These are phyloP conservation scores for Mythimna impura DNA, from an alignment of 2,888 invertebrate species.

Conservation along the genomic window DNA sequence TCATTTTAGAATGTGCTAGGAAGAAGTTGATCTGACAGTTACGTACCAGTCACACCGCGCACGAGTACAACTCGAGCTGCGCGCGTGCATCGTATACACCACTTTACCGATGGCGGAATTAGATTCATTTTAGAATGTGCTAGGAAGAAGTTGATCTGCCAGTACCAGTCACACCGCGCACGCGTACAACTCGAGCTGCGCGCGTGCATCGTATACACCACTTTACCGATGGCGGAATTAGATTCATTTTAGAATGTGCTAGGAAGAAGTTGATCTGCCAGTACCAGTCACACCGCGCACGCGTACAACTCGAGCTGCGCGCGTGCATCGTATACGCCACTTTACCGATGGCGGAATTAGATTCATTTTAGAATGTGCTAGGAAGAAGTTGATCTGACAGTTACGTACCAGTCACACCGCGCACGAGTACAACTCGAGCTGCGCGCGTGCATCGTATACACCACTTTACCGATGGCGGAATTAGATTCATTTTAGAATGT, in stretches of 20 bases:
- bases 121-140: background rate
- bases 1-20: background rate
- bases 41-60: background rate
- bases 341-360: constrained; percentile 82
- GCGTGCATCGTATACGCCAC: constrained; percentile 96
- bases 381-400: background rate
- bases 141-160: background rate
- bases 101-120: constrained; percentile 85
- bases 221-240: constrained; percentile 85
- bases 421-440: too few species aligned
- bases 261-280: background rate
- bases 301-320: constrained; percentile 99
- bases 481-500: background rate
- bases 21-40: background rate
- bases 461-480: constrained; percentile 89
- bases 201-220: constrained; percentile 96
- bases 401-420: background rate
- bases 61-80: too few species aligned
- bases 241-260: background rate
- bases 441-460: constrained; percentile 97
- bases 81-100: constrained; percentile 97
- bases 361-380: background rate
- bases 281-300: constrained; percentile 97
- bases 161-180: constrained; percentile 97
- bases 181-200: constrained; percentile 98